Conservation (phyloP, 1,140 invertebrate species). For the honey bee (Apis mellifera) region Amel_HAv3.1 CM009931.2:17179501-17180000, state of each 20-base stretch:
- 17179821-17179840: not conserved
- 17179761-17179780: not conserved
- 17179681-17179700: slow-evolving; percentile 23
- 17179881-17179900: not conserved
- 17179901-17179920: not conserved
- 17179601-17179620: slow-evolving; percentile 30
- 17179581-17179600: slow-evolving; percentile 24
- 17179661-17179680: slow-evolving; percentile 28
- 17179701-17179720: slow-evolving; percentile 6
- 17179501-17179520: slow-evolving; percentile 30
- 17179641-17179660: slow-evolving; percentile 21
- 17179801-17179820: not conserved
- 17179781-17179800: not conserved
- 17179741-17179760: not conserved
- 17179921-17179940: not conserved
- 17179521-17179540: slow-evolving; percentile 20
- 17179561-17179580: slow-evolving; percentile 15
- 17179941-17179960: not conserved
- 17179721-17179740: not conserved
- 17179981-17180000: too few species aligned
- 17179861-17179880: not conserved
- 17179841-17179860: not conserved
- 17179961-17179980: too few species aligned
- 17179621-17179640: slow-evolving; percentile 24
- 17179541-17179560: slow-evolving; percentile 46